Percentiles rank a stretch among this genome's conserved stretches.
Conservation (phyloP, 2,113 vertebrate genomes). For the Anarhynchus alexandrinus region DNA sequence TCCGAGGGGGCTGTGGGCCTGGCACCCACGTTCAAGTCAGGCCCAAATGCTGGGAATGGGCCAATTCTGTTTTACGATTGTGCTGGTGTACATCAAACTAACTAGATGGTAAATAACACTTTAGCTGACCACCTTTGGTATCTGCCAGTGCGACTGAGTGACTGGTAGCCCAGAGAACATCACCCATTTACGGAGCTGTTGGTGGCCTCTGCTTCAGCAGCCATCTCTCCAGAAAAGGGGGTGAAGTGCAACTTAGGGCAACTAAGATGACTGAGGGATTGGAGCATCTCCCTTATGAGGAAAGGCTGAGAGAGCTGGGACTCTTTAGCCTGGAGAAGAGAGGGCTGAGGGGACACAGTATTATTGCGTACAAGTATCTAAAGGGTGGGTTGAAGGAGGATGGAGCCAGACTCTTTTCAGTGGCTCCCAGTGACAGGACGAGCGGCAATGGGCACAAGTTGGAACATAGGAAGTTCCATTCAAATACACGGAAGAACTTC, state of each 20-base stretch:
- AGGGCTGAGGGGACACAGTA: no score
- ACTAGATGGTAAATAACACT: fast-evolving
- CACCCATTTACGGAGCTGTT: neutral
- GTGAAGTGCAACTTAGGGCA: neutral
- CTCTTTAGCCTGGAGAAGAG: no score
- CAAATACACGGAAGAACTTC: no score
- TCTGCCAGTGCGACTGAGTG: neutral
- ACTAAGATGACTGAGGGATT: no score
- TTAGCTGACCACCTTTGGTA: neutral
- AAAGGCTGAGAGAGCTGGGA: no score
- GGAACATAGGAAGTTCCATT: no score
- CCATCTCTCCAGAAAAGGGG: neutral
- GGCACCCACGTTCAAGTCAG: neutral
- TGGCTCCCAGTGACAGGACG: no score
- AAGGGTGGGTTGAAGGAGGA: no score
- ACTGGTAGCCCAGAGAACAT: neutral
- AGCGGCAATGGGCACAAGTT: no score
- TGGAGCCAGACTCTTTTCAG: no score
- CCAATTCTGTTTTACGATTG: neutral
- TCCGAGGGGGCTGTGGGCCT: neutral
- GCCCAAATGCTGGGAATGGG: neutral
- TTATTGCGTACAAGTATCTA: no score
- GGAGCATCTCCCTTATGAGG: no score
- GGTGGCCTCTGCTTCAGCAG: neutral
- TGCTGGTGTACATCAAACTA: neutral